These are phyloP conservation scores for Rhinoraja longicauda DNA, from an alignment of 2,797 vertebrate species.

Conservation along the genomic window DNA sequence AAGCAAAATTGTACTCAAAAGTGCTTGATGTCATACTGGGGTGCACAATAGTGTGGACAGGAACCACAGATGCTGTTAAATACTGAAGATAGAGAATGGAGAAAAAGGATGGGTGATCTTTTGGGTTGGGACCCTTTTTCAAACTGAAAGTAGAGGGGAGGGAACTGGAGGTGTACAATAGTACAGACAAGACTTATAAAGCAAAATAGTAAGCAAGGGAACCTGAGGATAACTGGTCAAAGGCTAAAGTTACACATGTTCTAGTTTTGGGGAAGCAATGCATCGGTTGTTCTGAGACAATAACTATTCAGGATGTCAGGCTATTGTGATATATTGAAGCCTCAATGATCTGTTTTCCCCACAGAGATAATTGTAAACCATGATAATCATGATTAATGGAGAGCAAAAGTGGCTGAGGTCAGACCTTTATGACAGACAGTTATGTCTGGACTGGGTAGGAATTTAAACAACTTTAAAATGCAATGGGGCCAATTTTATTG, in stretches of 20 bases:
- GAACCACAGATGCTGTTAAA: too few species aligned
- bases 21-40: background rate
- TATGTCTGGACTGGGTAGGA: background rate
- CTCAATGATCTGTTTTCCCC: slow-evolving; percentile 20
- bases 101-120: too few species aligned
- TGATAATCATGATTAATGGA: slow-evolving; percentile 31
- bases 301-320: background rate
- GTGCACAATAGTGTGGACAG: too few species aligned
- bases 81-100: too few species aligned
- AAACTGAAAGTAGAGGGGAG: too few species aligned
- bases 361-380: slow-evolving; percentile 5
- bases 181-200: background rate
- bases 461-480: slow-evolving; percentile 1
- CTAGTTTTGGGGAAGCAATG: background rate
- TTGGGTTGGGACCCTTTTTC: too few species aligned
- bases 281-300: too few species aligned
- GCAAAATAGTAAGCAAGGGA: too few species aligned
- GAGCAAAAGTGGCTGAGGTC: background rate
- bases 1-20: background rate
- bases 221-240: background rate
- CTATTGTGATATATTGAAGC: background rate
- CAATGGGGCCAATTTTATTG: background rate
- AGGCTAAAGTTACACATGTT: background rate
- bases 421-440: background rate
- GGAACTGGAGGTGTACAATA: background rate